Base-by-base conservation (phyloP, 2,797 vertebrate genomes). In the Alauda arvensis region DNA sequence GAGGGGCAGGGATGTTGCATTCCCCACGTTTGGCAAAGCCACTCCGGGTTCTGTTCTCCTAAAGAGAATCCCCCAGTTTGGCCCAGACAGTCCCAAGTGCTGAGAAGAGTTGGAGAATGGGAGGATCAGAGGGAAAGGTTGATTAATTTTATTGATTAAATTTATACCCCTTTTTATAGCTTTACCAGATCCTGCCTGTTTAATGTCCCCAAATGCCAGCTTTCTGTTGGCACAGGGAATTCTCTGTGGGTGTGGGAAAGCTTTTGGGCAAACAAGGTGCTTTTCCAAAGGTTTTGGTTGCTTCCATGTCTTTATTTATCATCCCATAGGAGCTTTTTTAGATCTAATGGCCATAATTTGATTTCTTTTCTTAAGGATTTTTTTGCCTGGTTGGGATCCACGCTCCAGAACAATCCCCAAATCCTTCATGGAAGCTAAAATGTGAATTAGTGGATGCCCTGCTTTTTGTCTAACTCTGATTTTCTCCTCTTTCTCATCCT, bases 1-100 rank as follows among this genome's bases (percentile, higher is more conserved):
- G 29, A 37, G 5, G 7, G 18, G 11, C 2, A 25, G n/a, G 48
- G 33, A 5, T 42, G 31, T n/a, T 4, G 0, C 3, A 0, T 77
- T 80, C 49, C 46, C 42, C 0, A 8, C 0, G 0, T 14, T 13
- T 77, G 8, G 15, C 29, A 48, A 48, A n/a, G 40, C 55, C 23
- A 2, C 2, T 8, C 4, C 1, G 0, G 4, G 20, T 7, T 65
- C 71, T 77, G 21, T 51, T 26, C 9, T 79, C 14, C 45, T 45
- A 11, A 59, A 17, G 10, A 18, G 18, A 60, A 63, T 24, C 2
- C 1, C 21, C 16, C 0, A 1, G 0, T 1, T 70, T 25, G 45
- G 10, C 37, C 43, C 45, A 40, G 60, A 6, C 7, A 3, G 11
- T 26, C 23, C 51, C 60, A 9, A 9, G n/a, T 48, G 55, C 9